Base-by-base conservation (phyloP, 2,113 vertebrate genomes). In the Globicephala melas region DNA sequence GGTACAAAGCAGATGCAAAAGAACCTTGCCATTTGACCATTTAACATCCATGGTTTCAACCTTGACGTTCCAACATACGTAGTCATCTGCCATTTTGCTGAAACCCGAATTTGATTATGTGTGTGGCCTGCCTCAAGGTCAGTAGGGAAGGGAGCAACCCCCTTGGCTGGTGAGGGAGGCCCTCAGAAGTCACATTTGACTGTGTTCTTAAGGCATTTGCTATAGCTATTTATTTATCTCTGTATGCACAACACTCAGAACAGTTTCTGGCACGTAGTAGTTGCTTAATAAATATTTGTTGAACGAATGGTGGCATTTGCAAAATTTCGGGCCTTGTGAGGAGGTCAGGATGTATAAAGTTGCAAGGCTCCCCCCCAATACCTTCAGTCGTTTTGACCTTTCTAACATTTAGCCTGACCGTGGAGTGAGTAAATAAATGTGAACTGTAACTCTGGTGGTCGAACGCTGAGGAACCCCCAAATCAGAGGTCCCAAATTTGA, bases 21-120 rank as follows among this genome's bases (percentile, higher is more conserved):
- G 68, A 82, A 62, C 58, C 41, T 83, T 86, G 87, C 79, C 50
- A 25, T 92, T 73, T 79, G 60, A 89, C 60, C 62, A 53, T 77
- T 44, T n/a, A n/a, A 53, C 28, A 0, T 47, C 17, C 6, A 0
- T 68, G 50, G 18, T 73, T 97, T 96, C 62, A 63, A 3, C 80
- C 65, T 71, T 79, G 63, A 71, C 4, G 9, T 60, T 50, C 33
- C 4, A 1, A 17, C 23, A 38, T 73, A 12, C 0, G 0, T 3
- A 81, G 31, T 84, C 76, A 58, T 17, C 36, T 77, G 26, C 73
- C 50, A 60, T 73, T 73, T 82, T 79, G 8, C 21, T 6, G 44
- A 73, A 82, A 73, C 38, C 71, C 20, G 31, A 50, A 5, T 87
- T 92, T 60, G 87, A 36, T 81, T 91, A 33, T 68, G 15, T 33